Evolutionary conservation across 2,113 vertebrate species (phyloP).

Genomic region (Panthera uncia): DNA sequence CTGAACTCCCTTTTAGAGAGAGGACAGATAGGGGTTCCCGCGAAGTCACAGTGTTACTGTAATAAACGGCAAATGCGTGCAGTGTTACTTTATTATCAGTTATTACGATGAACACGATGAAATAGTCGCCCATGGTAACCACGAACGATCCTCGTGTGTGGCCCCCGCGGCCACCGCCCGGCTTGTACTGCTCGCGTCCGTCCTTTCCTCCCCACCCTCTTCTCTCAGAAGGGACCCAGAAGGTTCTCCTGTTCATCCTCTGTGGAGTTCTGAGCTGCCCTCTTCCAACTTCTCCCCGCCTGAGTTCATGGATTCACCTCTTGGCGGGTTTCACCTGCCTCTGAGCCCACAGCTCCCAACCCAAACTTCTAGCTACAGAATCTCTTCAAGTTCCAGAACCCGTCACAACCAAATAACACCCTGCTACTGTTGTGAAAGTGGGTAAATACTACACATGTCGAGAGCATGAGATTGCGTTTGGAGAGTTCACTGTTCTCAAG

Average conservation of each 20-base stretch:
- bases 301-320: fast-evolving
- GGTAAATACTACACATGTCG: too few relatives aligned
- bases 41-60: background rate
- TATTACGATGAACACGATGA: too few relatives aligned
- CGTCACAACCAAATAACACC: background rate
- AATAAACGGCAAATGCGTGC: background rate
- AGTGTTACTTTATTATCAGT: too few relatives aligned
- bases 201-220: too few relatives aligned
- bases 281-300: background rate
- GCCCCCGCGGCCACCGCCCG: background rate
- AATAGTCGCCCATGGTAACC: background rate
- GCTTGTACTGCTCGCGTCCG: fast-evolving
- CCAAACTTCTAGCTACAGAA: background rate
- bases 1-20: background rate
- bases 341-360: background rate
- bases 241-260: too few relatives aligned
- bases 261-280: too few relatives aligned
- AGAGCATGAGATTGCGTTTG: background rate
- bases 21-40: background rate
- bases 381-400: background rate
- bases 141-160: fast-evolving
- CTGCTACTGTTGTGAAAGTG: background rate
- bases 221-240: background rate
- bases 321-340: background rate
- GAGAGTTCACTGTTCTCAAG: background rate